Evolutionary conservation across 2,797 vertebrate genomes (phyloP).

Genomic region (Podargus strigoides): DNA sequence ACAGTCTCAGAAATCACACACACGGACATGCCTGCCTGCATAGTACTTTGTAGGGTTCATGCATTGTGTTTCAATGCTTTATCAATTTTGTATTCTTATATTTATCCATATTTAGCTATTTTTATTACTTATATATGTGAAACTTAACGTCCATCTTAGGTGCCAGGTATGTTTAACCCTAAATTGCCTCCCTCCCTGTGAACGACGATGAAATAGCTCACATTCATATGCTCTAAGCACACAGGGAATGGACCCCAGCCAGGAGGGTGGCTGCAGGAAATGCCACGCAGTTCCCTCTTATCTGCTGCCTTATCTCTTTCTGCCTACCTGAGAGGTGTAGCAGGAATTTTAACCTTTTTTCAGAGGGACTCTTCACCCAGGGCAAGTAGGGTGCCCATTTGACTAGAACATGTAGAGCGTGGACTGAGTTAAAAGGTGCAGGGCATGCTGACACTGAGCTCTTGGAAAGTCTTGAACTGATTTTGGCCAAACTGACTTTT

Average conservation of each 20-base stretch:
- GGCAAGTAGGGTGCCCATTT: not conserved
- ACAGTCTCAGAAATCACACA: too few species aligned
- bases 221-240: rapidly evolving
- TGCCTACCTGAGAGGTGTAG: not conserved
- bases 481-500: not conserved
- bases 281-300: not conserved
- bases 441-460: not conserved
- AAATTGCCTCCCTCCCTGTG: too few species aligned
- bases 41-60: too few species aligned
- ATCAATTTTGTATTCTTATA: rapidly evolving
- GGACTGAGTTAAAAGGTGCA: not conserved
- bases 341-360: not conserved
- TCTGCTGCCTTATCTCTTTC: slow-evolving; percentile 1
- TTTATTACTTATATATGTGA: not conserved
- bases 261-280: not conserved
- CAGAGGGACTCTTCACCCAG: not conserved
- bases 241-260: not conserved
- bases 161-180: rapidly evolving
- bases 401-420: not conserved
- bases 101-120: not conserved
- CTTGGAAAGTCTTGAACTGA: not conserved
- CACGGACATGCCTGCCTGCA: too few species aligned
- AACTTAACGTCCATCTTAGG: rapidly evolving
- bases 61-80: not conserved
- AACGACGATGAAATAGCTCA: rapidly evolving